Evolutionary conservation across 2,797 vertebrate species (phyloP).

Genomic region (Pseudochirops cupreus): DNA sequence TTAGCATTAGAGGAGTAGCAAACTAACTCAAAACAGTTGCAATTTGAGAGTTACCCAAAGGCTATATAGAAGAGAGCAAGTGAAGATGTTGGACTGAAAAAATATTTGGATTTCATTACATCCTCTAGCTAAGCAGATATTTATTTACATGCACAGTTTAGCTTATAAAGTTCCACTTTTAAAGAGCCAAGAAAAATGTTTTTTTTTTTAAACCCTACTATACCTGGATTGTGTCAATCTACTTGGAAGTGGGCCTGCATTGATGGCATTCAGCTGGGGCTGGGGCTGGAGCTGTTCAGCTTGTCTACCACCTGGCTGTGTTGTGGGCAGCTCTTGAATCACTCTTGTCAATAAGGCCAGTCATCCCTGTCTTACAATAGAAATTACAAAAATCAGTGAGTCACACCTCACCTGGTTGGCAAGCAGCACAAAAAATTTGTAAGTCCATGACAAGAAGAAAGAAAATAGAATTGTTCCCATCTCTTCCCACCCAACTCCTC

Average conservation of each 20-base stretch:
- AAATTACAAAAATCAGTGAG: constrained; percentile 58
- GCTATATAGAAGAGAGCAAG: constrained; percentile 10
- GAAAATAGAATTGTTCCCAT: neutral
- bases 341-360: constrained; percentile 43
- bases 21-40: neutral
- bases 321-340: constrained; percentile 9
- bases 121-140: constrained; percentile 15
- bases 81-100: constrained; percentile 22
- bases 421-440: constrained; percentile 1
- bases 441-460: neutral
- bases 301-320: constrained; percentile 1
- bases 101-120: constrained; percentile 45
- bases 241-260: neutral
- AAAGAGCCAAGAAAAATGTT: constrained; percentile 32
- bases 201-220: neutral
- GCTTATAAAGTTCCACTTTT: constrained; percentile 30
- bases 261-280: neutral
- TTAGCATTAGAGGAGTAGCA: constrained; percentile 37
- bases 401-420: constrained; percentile 9
- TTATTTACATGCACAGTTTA: constrained; percentile 33
- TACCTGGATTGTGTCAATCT: constrained; percentile 9
- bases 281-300: neutral
- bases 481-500: neutral
- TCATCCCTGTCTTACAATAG: constrained; percentile 32
- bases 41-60: constrained; percentile 40